Base-by-base conservation (phyloP, 2,888 invertebrate genomes). In the Epiblema foenella region DNA sequence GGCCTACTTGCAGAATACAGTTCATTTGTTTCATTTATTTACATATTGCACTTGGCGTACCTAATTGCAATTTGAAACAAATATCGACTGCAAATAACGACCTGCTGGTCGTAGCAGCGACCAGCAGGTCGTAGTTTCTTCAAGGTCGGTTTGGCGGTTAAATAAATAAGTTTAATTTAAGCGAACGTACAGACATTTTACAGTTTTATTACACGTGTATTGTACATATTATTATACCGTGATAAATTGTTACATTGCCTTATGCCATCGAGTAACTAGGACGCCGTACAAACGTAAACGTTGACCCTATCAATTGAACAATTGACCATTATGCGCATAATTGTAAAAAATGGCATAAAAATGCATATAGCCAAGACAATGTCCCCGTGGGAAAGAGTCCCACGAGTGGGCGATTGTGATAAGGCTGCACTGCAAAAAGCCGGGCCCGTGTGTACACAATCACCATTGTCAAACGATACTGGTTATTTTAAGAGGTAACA, bases 261-360 rank as follows among this genome's bases (percentile, higher is more conserved):
- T 64, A 64, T 64, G 52, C 64, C 64, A 54, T 54, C 64, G 64
- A 20, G 52, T 42, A 63, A 72, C 52, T 73, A 49, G 52, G 58
- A 51, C 46, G 42, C 57, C 42, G 17, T n/a, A 59, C 33, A 51
- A 42, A 68, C 59, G 62, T 72, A 69, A 74, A 68, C 66, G 74
- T 69, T 75, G 76, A 71, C 74, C 73, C 69, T 63, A 82, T 87
- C 85, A 85, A 88, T 87, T 87, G 87, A 89, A 93, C 92, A 93
- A 93, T 93, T 88, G 89, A 79, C 90, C 84, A 93, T 93, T 93
- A 91, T 92, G 85, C 82, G 86, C 83, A 86, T 87, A 88, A 90
- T 90, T 87, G 87, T 87, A 88, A 90, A 89, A 89, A 85, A 81
- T 78, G 77, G 83, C 85, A 88, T 87, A 89, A 89, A 85, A 85